These are phyloP conservation scores for Chrysodeixis includens DNA, from an alignment of 2,888 invertebrate species.

Conservation along the genomic window DNA sequence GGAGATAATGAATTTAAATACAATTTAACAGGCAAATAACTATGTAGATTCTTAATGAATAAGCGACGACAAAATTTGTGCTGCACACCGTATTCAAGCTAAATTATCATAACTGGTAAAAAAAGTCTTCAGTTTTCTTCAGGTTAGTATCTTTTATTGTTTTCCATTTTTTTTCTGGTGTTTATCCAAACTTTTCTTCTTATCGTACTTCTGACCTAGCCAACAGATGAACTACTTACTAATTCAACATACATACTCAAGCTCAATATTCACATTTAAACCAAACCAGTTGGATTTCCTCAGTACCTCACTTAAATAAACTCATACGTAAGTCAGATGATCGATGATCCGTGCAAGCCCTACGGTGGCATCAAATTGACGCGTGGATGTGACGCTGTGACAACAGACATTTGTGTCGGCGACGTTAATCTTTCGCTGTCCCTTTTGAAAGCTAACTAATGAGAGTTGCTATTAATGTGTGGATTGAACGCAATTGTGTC, in stretches of 20 bases:
- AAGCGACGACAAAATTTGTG: too few species aligned
- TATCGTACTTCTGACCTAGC: too few species aligned
- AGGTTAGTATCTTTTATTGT: too few species aligned
- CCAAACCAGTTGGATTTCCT: background rate
- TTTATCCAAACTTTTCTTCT: too few species aligned
- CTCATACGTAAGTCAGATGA: background rate
- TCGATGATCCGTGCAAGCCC: slow-evolving; percentile 29
- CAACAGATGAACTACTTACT: too few species aligned
- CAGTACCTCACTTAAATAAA: background rate
- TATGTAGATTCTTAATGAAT: too few species aligned
- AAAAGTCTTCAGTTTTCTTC: too few species aligned
- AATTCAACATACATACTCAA: background rate
- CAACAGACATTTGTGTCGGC: slow-evolving; percentile 47
- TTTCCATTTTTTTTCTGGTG: too few species aligned
- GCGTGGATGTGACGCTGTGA: slow-evolving; percentile 39
- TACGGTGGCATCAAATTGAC: slow-evolving; percentile 58
- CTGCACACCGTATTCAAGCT: too few species aligned
- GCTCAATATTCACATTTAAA: background rate
- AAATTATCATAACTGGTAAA: too few species aligned
- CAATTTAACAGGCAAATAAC: background rate
- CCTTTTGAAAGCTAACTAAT: slow-evolving; percentile 33
- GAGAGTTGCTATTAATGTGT: slow-evolving; percentile 13
- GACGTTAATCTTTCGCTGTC: slow-evolving; percentile 46
- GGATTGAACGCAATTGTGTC: slow-evolving; percentile 13
- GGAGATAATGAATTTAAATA: background rate